A percentile compares a stretch with the other conserved stretches of the same genome.
These are phyloP conservation scores for Drosophila algonquin DNA, from an alignment of 2,888 invertebrate genomes.

Conservation along the genomic window DNA sequence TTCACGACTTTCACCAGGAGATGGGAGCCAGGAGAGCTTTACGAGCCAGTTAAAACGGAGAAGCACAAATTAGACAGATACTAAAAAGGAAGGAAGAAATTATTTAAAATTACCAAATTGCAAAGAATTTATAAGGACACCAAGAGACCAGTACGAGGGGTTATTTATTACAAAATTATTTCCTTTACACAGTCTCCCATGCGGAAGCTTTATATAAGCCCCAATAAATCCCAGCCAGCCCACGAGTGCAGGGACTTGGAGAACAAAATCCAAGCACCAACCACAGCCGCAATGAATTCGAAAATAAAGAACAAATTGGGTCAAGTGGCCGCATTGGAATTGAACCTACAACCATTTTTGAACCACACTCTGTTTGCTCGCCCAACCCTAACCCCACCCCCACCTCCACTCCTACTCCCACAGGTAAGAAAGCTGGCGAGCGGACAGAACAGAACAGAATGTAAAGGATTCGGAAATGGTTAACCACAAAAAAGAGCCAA, in stretches of 20 bases:
- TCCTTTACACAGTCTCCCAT: not conserved
- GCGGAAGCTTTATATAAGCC: not conserved
- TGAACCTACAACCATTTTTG: conserved; percentile 19
- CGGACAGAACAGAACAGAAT: conserved; percentile 18
- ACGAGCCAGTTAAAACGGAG: conserved; percentile 12
- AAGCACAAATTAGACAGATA: no score
- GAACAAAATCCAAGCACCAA: not conserved
- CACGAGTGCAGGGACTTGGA: not conserved
- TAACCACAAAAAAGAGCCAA: conserved; percentile 14
- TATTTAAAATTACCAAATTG: conserved; percentile 27
- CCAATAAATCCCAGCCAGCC: conserved; percentile 30
- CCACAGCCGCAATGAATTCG: not conserved
- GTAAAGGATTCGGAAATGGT: conserved; percentile 40
- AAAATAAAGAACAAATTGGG: conserved; percentile 53
- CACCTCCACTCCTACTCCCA: not conserved
- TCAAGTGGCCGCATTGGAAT: conserved; percentile 59
- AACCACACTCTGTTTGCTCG: conserved; percentile 27
- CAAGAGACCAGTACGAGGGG: no score
- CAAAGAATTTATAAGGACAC: not conserved
- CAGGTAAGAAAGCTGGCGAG: conserved; percentile 15
- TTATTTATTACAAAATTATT: conserved; percentile 9
- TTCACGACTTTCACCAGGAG: conserved; percentile 37
- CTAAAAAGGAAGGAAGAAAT: conserved; percentile 15
- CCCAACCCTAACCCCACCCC: conserved; percentile 3
- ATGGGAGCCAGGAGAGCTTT: not conserved